Base-by-base conservation (phyloP, 2,113 vertebrate species). In the Phodopus roborovskii region DNA sequence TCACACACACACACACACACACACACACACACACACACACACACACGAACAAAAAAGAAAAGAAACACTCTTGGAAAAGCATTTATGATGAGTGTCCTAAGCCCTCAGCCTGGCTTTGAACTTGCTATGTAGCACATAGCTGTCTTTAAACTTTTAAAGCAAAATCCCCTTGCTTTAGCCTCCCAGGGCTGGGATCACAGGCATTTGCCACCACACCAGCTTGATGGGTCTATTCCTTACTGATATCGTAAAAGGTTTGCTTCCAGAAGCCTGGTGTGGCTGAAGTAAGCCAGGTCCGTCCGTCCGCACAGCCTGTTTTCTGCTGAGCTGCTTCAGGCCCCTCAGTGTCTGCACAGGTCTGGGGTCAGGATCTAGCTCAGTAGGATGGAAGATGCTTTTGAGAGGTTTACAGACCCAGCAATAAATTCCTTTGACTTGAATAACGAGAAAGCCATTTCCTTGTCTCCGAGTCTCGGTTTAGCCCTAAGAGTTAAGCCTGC, bases 381-480 rank as follows among this genome's bases (percentile, higher is more conserved):
- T 83, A 50, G 56, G 28, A 3, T 15, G 19, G n/a, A 60, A 87
- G 95, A 90, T 50, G 84, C 42, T 68, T 83, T 42, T 75, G 48
- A 94, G 77, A 95, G 64, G 93, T 88, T 64, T 85, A 53, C 20
- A 71, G 84, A 66, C 45, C 39, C 22, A 60, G 64, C 48, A 58
- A 68, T 90, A 90, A 66, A 84, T 96, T 95, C 82, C 33, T 92
- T 84, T 91, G 45, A 70, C 79, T 90, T 53, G 45, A 82, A 58
- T 89, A 78, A 77, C 30, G 71, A 87, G 92, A 92, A 93, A 90
- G 58, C 70, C 20, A 33, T 94, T 92, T 95, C 66, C 60, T 90
- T 11, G 42, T 90, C 91, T 90, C 45, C 83, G 24, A 7, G 64
- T 78, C 64, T 74, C 66, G 4, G 36, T 70, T 16, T 3, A 77